Evolutionary conservation across 92 coral and sea anemone genomes (phyloP), one percentile per base, ranked within the genome.

Genomic region (Porites evermanni): DNA sequence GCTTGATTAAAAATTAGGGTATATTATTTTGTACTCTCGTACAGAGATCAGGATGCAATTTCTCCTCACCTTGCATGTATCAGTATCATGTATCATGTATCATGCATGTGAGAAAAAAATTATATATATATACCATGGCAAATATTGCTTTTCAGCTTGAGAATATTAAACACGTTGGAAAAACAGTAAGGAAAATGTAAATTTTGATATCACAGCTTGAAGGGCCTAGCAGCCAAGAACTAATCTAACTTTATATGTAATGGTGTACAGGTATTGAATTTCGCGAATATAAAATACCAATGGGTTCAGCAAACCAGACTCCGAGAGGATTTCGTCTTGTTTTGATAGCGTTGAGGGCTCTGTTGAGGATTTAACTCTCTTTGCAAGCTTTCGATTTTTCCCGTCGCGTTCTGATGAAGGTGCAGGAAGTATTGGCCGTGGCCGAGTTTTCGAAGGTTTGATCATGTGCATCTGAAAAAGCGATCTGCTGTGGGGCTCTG

Each of bases 401-500:
- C 18, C 88, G 68, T 21, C 63, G 21, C 44, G 7, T 13, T 58
- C 72, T 72, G 32, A 8, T 81, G 56, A n/a, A 26, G 23, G 70
- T 74, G 47, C 47, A 38, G 47, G 47, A 38, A 38, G 47, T 38
- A 38, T 38, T 38, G 47, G 6, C 47, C 6, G 47, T 38, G 47
- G 47, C 4, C 6, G 47, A 38, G 47, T 38, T 38, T 38, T 38
- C 47, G 47, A 38, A 54, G 68, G 82, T 51, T 65, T 21, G 67
- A 59, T 70, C 82, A 56, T 21, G 38, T 77, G 32, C 73, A 68
- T 68, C 32, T 77, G 82, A 77, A 77, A 77, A 60, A 77, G 67
- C 71, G 82, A 77, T 51, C 82, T 77, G 67, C 70, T 77, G 51
- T 68, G 44, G 53, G 83, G 83, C 32, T 44, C 56, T n/a, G 58